Percentiles rank a stretch among this genome's conserved stretches.
Evolutionary conservation across 2,113 vertebrate species (phyloP).

Genomic region (Syrmaticus mikado): DNA sequence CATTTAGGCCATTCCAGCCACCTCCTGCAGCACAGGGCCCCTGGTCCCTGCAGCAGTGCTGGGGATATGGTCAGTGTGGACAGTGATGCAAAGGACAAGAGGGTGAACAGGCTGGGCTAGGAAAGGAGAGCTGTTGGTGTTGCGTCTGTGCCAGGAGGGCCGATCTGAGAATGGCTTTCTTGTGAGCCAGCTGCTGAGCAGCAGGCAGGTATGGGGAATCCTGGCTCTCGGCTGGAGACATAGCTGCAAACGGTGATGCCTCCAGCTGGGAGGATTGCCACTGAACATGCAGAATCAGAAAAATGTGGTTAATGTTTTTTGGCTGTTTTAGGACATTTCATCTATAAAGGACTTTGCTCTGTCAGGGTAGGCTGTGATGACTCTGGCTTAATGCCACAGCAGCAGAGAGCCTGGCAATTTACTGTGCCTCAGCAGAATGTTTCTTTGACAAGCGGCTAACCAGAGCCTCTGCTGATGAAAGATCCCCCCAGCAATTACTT

Average conservation of each 20-base stretch:
- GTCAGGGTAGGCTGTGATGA: background rate
- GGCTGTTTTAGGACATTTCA: background rate
- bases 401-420: background rate
- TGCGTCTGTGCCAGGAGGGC: background rate
- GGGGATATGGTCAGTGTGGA: accelerated
- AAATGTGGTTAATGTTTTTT: background rate
- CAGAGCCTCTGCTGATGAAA: background rate
- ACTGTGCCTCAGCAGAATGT: background rate
- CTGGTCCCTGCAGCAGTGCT: background rate
- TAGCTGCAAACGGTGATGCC: background rate
- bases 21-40: background rate
- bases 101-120: background rate
- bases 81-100: background rate
- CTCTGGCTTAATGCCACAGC: constrained; percentile 15
- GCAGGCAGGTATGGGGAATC: background rate
- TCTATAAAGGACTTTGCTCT: background rate
- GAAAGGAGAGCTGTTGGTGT: background rate
- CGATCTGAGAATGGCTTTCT: background rate
- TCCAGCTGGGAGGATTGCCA: background rate
- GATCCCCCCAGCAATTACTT: background rate
- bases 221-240: background rate
- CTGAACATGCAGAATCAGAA: background rate
- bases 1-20: background rate
- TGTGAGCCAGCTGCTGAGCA: accelerated
- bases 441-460: background rate